A percentile compares a stretch with the other conserved stretches of the same genome.
Evolutionary conservation across 2,888 invertebrate species (phyloP).

Genomic region (Gastracanthus pulcherrimus): DNA sequence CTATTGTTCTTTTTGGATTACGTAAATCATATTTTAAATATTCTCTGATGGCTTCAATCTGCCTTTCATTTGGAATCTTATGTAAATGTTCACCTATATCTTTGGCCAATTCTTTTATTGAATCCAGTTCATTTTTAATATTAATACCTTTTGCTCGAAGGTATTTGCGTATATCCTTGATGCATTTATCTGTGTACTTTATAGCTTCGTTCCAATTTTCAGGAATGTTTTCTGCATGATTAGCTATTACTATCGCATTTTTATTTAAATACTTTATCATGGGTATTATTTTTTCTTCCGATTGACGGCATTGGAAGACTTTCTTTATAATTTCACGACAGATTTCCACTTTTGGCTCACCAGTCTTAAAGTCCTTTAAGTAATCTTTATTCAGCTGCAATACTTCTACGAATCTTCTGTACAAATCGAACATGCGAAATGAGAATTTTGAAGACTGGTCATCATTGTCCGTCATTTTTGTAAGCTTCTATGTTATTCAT

Average conservation of each 20-base stretch:
- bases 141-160: not conserved
- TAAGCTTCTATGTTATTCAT: not conserved
- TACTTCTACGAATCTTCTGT: conserved; percentile 46
- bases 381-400: conserved; percentile 9
- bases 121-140: not conserved
- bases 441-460: too few relatives aligned
- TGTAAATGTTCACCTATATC: conserved; percentile 15
- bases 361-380: conserved; percentile 37
- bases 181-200: conserved; percentile 17
- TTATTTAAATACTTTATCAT: conserved; percentile 3
- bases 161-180: conserved; percentile 1
- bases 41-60: conserved; percentile 29
- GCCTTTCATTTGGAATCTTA: not conserved
- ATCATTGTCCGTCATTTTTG: conserved; percentile 3
- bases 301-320: not conserved
- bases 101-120: not conserved
- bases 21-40: conserved; percentile 38
- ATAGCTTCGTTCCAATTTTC: conserved; percentile 19
- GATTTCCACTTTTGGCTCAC: not conserved
- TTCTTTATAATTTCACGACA: conserved; percentile 23
- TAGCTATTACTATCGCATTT: conserved; percentile 18
- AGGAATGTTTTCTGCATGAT: conserved; percentile 38
- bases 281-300: not conserved
- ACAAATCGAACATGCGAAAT: conserved; percentile 45
- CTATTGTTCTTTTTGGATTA: conserved; percentile 38